Base-by-base conservation (phyloP, 2,888 invertebrate species). In the Zygogramma bicolorata region DNA sequence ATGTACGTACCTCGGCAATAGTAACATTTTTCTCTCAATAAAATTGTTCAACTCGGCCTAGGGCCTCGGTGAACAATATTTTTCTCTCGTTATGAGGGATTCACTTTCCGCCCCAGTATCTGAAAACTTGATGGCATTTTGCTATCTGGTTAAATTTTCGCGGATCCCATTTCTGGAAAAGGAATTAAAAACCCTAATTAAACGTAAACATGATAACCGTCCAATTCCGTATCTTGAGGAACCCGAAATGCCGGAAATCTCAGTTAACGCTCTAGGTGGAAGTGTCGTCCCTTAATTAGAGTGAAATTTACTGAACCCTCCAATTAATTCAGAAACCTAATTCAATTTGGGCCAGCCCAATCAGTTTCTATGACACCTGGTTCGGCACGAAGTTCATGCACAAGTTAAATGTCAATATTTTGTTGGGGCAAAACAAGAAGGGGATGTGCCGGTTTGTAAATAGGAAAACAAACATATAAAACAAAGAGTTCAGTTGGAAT, bases 231-330 rank as follows among this genome's bases (percentile, higher is more conserved):
- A 40, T 53, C 65, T 53, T 49, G 70, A 59, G 49, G 31, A 65
- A 65, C 61, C 31, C 70, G 53, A 38, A 70, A 38, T 61, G 29
- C 25, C 61, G 70, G 65, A 72, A 72, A 63, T 65, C 20, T 72
- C 60, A 72, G 75, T 72, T 67, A 63, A 60, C 65, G 61, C 42
- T 53, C 38, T 63, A 60, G 66, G 61, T 71, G 71, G 65, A 71
- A 71, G 60, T 71, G 65, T 74, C 70, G 49, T 69, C 68, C 61
- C 53, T 69, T 65, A 74, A 74, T 71, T 66, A 46, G 66, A 59
- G 40, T 65, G 34, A 73, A 75, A 71, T 70, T 73, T 46, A 66
- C 65, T 75, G 57, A 67, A 68, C 65, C 70, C 72, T 61, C 13
- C 72, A 70, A 68, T 73, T 73, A 75, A 70, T 68, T 73, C 65